Base-by-base conservation (phyloP, 2,888 invertebrate genomes). In the Drosophila yooni region DNA sequence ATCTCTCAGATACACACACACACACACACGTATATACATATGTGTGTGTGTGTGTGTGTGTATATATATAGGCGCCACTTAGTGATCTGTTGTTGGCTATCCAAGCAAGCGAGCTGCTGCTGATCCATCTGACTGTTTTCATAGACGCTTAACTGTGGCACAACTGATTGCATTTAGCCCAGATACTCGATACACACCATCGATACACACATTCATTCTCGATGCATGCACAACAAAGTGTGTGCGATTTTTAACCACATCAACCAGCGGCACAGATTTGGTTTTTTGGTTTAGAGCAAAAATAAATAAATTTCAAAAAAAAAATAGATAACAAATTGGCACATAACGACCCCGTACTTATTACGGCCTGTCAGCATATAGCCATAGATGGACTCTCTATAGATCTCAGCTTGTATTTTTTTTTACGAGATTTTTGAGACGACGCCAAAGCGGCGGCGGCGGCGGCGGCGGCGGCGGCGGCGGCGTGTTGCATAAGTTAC, bases 261-360 rank as follows among this genome's bases (percentile, higher is more conserved):
- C 36, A 73, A 56, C 51, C 31, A 56, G 27, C 76, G 29, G 68
- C 78, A 78, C 62, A 50, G 70, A 74, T 77, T 57, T 61, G 6
- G 15, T 43, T 46, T 18, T 70, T 68, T n/a, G 60, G n/a, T 52
- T 65, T 36, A 48, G 33, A 53, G 60, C 64, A 56, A 43, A 54
- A 48, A 61, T 21, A 58, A 29, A 50, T 33, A 70, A 53, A 46
- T 46, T 3, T 1, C 3, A 27, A 33, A 29, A 63, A 25, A 54
- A 63, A 69, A 56, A 48, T 34, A 64, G 46, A 59, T 57, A 77
- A 65, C 76, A 59, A 69, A 68, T 59, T 61, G 74, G 68, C 76
- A 82, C 79, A 79, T 74, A 84, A 76, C 89, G 90, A 90, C 90
- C 90, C 82, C 87, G 80, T 82, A 81, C 88, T 86, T 82, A 79